Conservation (phyloP, 2,113 vertebrate species). For the Scopus umbretta region DNA sequence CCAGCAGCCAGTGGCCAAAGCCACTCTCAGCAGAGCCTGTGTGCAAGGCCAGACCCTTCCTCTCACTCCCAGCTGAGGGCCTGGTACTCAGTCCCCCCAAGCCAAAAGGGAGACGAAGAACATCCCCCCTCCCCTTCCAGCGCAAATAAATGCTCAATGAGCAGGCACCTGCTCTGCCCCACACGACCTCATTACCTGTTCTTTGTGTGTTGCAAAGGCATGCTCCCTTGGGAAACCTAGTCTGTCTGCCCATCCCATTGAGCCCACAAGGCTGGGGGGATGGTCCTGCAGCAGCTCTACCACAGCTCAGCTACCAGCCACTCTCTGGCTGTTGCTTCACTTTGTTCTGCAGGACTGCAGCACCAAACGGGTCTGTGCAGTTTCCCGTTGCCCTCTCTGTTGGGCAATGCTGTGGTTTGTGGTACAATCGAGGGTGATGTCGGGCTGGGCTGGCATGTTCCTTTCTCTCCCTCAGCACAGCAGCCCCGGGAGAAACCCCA, state of each 20-base stretch:
- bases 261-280: neutral
- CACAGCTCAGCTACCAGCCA: neutral
- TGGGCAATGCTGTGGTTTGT: neutral
- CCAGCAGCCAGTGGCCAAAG: neutral
- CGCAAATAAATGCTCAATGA: neutral
- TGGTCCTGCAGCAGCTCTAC: fast-evolving
- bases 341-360: neutral
- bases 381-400: neutral
- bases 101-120: neutral
- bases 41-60: neutral
- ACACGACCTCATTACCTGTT: fast-evolving
- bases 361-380: neutral
- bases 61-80: neutral
- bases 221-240: neutral
- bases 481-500: fast-evolving
- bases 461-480: neutral
- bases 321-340: neutral
- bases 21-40: neutral
- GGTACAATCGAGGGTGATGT: fast-evolving
- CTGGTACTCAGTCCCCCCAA: neutral
- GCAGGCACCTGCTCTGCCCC: neutral
- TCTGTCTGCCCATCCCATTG: neutral
- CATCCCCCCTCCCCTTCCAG: neutral
- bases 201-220: fast-evolving
- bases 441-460: fast-evolving